phyloP scores from a whole-genome alignment of 2,797 vertebrate genomes.

The Sciaenops ocellatus region DNA sequence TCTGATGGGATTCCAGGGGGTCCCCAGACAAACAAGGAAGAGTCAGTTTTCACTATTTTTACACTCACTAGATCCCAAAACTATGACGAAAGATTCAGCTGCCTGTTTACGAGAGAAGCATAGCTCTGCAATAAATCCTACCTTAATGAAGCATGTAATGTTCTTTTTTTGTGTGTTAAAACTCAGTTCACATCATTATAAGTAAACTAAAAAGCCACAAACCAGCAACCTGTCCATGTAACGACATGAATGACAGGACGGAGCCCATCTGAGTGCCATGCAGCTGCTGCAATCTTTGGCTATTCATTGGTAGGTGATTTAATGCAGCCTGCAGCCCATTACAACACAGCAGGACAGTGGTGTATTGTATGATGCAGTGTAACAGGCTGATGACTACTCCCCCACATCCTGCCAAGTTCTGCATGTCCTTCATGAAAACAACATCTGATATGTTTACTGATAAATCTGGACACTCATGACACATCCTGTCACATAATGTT shows the following conservation, averaged over 20 bases:
- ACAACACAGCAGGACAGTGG: constrained; percentile 73
- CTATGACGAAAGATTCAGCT: constrained; percentile 4
- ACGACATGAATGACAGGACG: constrained; percentile 24
- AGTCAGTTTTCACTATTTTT: constrained; percentile 39
- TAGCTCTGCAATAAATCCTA: not conserved
- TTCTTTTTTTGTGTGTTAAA: not conserved
- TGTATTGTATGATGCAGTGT: constrained; percentile 69
- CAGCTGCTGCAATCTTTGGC: constrained; percentile 62
- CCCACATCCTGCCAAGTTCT: constrained; percentile 69
- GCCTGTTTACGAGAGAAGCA: not conserved
- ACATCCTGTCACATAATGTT: not conserved
- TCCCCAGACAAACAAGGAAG: constrained; percentile 6
- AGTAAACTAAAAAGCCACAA: not conserved
- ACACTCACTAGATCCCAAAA: constrained; percentile 4
- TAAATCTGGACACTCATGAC: constrained; percentile 8
- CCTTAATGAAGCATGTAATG: not conserved
- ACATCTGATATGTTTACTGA: constrained; percentile 64
- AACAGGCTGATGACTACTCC: constrained; percentile 65
- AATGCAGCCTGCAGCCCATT: constrained; percentile 59
- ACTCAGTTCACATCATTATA: not conserved
- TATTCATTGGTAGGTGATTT: constrained; percentile 57
- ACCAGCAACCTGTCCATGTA: not conserved
- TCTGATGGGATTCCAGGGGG: constrained; percentile 26
- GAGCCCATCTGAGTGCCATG: constrained; percentile 24
- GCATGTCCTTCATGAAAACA: constrained; percentile 63